Conservation (phyloP, 2,888 invertebrate genomes). For the Sisyra nigra region DNA sequence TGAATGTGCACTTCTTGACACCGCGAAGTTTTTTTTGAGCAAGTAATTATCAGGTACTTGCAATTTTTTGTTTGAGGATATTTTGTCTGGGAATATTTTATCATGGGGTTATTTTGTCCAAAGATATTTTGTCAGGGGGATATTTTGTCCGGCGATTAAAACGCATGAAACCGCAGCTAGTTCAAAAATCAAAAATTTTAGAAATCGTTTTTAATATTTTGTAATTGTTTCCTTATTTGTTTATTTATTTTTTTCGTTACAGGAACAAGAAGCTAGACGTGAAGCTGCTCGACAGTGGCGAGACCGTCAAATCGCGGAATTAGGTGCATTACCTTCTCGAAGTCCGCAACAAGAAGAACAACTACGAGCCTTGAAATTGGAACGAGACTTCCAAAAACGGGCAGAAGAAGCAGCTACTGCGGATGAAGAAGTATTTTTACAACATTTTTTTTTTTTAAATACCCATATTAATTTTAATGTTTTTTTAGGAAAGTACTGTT, state of each 20-base stretch:
- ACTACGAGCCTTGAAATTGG: constrained; percentile 73
- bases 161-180: too few species aligned
- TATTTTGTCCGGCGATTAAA: too few species aligned
- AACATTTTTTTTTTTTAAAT: neutral
- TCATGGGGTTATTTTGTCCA: too few species aligned
- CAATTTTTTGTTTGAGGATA: too few species aligned
- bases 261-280: constrained; percentile 51
- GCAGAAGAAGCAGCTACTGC: constrained; percentile 63
- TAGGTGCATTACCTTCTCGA: constrained; percentile 50
- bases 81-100: too few species aligned
- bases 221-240: too few species aligned
- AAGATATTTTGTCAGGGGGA: too few species aligned
- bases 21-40: too few species aligned
- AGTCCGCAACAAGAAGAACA: constrained; percentile 75
- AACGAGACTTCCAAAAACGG: constrained; percentile 83
- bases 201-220: too few species aligned
- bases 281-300: constrained; percentile 65
- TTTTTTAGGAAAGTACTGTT: constrained; percentile 23
- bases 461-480: neutral
- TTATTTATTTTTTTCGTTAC: constrained; percentile 2
- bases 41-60: too few species aligned
- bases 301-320: constrained; percentile 72
- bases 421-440: constrained; percentile 40
- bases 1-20: too few species aligned
- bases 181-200: too few species aligned